phyloP scores from a whole-genome alignment of 1,140 invertebrate species.

The Daktulosphaira vitifoliae region DNA sequence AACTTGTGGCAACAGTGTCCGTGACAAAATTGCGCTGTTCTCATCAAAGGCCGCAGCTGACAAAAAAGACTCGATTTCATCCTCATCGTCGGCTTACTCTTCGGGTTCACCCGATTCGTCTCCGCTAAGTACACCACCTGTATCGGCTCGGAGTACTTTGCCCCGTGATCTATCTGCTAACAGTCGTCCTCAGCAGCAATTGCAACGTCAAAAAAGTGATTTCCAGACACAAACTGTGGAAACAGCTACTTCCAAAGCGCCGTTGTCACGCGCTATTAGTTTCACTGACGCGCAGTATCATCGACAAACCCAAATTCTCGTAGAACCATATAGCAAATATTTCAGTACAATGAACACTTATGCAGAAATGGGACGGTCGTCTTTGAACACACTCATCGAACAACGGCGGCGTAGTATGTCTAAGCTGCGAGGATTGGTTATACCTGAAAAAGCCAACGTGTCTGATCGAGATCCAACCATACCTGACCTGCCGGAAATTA shows the following conservation, averaged over 20 bases:
- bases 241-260: slow-evolving; percentile 1
- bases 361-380: slow-evolving; percentile 38
- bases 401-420: slow-evolving; percentile 69
- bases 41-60: slow-evolving; percentile 48
- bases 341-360: slow-evolving; percentile 22
- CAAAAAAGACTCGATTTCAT: slow-evolving; percentile 32
- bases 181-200: slow-evolving; percentile 12
- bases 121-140: slow-evolving; percentile 38
- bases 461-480: slow-evolving; percentile 43
- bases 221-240: neutral
- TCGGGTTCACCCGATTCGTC: slow-evolving; percentile 40
- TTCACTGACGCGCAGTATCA: slow-evolving; percentile 44
- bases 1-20: slow-evolving; percentile 68
- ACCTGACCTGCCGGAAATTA: slow-evolving; percentile 69
- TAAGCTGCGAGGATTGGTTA: slow-evolving; percentile 73
- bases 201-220: neutral
- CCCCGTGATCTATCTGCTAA: neutral
- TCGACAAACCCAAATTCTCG: slow-evolving; percentile 45
- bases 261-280: slow-evolving; percentile 47
- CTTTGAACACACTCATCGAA: slow-evolving; percentile 60
- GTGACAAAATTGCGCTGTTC: slow-evolving; percentile 83
- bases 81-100: slow-evolving; percentile 38
- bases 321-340: slow-evolving; percentile 42
- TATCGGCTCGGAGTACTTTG: neutral
- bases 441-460: slow-evolving; percentile 61